Evolutionary conservation across 2,797 vertebrate genomes (phyloP), one percentile per base, ranked within the genome.

Genomic region (Notoglanidium macrostoma): DNA sequence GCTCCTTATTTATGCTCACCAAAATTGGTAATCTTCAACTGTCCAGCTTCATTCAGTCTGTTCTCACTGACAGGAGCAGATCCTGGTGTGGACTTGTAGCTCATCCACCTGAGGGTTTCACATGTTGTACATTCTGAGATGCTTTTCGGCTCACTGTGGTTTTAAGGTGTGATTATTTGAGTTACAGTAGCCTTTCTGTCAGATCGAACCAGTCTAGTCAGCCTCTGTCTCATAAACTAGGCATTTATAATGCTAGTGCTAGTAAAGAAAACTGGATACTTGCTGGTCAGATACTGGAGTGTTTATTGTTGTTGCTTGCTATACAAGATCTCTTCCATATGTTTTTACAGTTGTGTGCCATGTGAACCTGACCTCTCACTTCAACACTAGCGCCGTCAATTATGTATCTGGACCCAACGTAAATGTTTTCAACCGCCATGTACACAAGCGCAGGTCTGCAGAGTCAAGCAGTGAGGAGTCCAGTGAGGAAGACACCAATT

Each of bases 341-440:
- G 35, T 54, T 46, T 46, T 35, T 81, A 40, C 83, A 95, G 95
- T 94, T 0, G 82, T 94, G n/a, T 95, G 93, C 49, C 80, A 91
- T 0, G 91, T 49, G 0, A 87, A 92, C 67, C 6, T n/a, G 46
- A 15, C 55, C 0, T 88, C 93, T 0, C 12, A 17, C 0, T 93
- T 94, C n/a, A 88, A 92, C 85, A 95, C 93, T 84, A 90, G 86
- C 2, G 11, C 35, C 0, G 70, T 93, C 40, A 88, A 11, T 84
- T 59, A 32, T 0, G 11, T 89, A 84, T 67, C 26, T 11, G 40
- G 0, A 2, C 55, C 5, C 0, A 68, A 15, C 29, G 21, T 61
- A 44, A 5, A 5, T 5, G 26, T 32, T 15, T 46, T 29, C 8
- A 29, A 19, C 4, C 40, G 40, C 26, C 12, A 10, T 14, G 1